Evolutionary conservation across 2,797 vertebrate genomes (phyloP).

Genomic region (Bovichtus variegatus): DNA sequence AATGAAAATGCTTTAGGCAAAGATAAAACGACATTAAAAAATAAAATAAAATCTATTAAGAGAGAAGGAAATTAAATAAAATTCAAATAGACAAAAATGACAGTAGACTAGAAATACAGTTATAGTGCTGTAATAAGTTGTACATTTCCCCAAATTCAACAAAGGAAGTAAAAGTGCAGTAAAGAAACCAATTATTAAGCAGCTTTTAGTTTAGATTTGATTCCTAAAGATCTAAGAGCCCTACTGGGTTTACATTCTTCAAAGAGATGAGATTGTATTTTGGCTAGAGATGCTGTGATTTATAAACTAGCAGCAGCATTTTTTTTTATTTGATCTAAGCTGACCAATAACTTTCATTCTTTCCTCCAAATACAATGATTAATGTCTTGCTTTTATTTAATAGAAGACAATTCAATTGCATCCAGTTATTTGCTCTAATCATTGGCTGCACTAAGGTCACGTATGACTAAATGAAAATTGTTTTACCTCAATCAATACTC

Average conservation of each 20-base stretch:
- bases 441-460: not conserved
- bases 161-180: not conserved
- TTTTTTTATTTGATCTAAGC: too few relatives aligned
- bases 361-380: not conserved
- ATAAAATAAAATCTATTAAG: not conserved
- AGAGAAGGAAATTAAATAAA: not conserved
- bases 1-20: not conserved
- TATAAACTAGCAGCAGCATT: not conserved
- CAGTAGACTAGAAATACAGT: not conserved
- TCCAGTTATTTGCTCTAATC: not conserved
- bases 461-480: not conserved
- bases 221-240: not conserved
- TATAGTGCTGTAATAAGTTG: not conserved
- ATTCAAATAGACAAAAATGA: not conserved
- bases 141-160: not conserved
- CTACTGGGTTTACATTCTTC: not conserved
- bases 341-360: not conserved
- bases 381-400: not conserved
- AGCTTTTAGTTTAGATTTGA: conserved; percentile 1
- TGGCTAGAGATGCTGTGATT: not conserved
- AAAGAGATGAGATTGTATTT: not conserved
- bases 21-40: not conserved
- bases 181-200: not conserved
- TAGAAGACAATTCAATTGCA: not conserved
- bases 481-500: not conserved